Evolutionary conservation across 2,888 invertebrate genomes (phyloP).

Genomic region (Alloscopus bannaensis): DNA sequence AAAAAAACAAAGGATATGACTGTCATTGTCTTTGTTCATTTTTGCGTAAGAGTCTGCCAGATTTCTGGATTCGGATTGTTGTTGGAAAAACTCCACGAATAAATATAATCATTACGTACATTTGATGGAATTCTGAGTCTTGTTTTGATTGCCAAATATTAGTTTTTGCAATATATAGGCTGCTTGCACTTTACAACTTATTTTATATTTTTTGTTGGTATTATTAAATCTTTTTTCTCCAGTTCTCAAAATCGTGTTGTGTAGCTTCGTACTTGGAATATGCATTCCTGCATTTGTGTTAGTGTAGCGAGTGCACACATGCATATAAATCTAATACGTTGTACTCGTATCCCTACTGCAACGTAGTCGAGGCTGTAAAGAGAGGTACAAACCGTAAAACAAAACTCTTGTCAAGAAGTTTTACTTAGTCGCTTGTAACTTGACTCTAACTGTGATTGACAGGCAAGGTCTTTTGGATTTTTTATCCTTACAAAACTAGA

Average conservation of each 20-base stretch:
- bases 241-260: not conserved
- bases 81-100: no score
- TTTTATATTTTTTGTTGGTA: no score
- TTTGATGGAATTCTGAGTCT: no score
- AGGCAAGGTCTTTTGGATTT: slow-evolving; percentile 64
- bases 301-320: not conserved
- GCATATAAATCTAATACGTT: no score
- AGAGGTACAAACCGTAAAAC: slow-evolving; percentile 60
- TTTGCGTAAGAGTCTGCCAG: no score
- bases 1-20: no score
- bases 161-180: no score
- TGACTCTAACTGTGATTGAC: slow-evolving; percentile 65
- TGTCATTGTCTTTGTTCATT: no score
- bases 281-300: not conserved
- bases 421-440: slow-evolving; percentile 63
- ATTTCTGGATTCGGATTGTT: no score
- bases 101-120: no score
- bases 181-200: no score
- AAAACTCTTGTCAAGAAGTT: slow-evolving; percentile 65
- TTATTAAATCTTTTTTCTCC: slow-evolving; percentile 2
- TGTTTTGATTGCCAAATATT: no score
- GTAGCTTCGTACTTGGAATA: not conserved
- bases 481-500: slow-evolving; percentile 33
- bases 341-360: slow-evolving; percentile 4
- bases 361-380: slow-evolving; percentile 24